Conservation (phyloP, 1,140 invertebrate genomes). For the Listronotus bonariensis region DNA sequence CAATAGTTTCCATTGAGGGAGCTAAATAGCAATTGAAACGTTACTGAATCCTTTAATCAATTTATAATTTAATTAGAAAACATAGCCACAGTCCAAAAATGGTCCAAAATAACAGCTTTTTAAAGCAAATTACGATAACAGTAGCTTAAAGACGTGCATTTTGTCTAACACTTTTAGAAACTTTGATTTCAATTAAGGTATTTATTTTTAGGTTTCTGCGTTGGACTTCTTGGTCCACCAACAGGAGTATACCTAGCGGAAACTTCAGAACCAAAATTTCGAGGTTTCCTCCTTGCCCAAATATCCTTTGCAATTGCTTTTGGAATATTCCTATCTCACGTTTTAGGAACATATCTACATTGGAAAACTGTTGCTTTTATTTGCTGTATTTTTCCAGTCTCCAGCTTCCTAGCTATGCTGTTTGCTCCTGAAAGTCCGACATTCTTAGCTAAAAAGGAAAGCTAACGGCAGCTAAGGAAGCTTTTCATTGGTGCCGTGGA, state of each 20-base stretch:
- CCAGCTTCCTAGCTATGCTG: constrained; percentile 56
- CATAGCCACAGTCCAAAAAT: no score
- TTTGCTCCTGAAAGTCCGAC: constrained; percentile 72
- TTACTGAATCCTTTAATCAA: no score
- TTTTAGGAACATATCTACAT: constrained; percentile 62
- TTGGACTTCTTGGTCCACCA: constrained; percentile 40
- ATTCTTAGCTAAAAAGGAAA: constrained; percentile 65
- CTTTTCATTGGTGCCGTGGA: constrained; percentile 53
- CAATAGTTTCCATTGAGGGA: no score
- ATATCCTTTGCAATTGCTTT: constrained; percentile 42
- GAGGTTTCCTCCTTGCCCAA: constrained; percentile 60
- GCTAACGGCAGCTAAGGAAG: constrained; percentile 57
- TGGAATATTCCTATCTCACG: constrained; percentile 61
- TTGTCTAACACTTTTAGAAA: no score
- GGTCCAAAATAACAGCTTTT: no score
- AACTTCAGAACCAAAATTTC: constrained; percentile 60
- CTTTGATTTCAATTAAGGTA: no score
- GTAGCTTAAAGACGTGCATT: no score
- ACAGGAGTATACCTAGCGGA: constrained; percentile 56
- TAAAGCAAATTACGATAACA: no score
- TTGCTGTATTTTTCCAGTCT: constrained; percentile 59
- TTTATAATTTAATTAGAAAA: no score
- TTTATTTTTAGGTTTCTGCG: constrained; percentile 59
- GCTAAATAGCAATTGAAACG: no score
- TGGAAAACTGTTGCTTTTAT: constrained; percentile 63